phyloP scores from a whole-genome alignment of 2,888 invertebrate genomes.

The Papilio protenor region DNA sequence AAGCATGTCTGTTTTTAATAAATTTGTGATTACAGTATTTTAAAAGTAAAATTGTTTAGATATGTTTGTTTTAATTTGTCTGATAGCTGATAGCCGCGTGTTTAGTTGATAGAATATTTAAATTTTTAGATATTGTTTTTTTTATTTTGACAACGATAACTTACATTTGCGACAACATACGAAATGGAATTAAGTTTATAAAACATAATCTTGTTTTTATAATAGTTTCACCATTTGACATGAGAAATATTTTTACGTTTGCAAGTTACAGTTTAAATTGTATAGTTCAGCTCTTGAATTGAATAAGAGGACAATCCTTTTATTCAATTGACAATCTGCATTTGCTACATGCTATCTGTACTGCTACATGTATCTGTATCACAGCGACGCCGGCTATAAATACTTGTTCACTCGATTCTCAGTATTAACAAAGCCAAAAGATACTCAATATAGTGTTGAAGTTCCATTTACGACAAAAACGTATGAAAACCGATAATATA shows the following conservation, averaged over 20 bases:
- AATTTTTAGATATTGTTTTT: too few relatives aligned
- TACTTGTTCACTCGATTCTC: neutral
- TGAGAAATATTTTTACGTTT: neutral
- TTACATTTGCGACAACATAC: too few relatives aligned
- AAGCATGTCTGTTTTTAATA: too few relatives aligned
- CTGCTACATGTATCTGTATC: neutral
- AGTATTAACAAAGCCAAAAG: neutral
- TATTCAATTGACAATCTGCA: conserved; percentile 21
- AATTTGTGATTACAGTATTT: too few relatives aligned
- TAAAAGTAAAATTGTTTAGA: too few relatives aligned
- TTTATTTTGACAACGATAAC: too few relatives aligned
- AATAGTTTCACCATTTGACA: too few relatives aligned
- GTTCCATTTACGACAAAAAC: neutral
- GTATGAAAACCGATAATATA: neutral
- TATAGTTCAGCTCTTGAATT: conserved; percentile 16
- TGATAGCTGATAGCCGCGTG: too few relatives aligned
- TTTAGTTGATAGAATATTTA: too few relatives aligned
- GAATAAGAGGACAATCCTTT: conserved; percentile 7
- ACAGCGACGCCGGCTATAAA: neutral
- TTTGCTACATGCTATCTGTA: neutral
- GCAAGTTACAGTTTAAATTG: neutral
- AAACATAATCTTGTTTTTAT: too few relatives aligned
- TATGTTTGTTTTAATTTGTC: too few relatives aligned
- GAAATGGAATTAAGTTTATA: too few relatives aligned
- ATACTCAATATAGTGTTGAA: neutral